Evolutionary conservation across 2,888 invertebrate species (phyloP), one percentile per base, ranked within the genome.

Genomic region (Ctena decussata): DNA sequence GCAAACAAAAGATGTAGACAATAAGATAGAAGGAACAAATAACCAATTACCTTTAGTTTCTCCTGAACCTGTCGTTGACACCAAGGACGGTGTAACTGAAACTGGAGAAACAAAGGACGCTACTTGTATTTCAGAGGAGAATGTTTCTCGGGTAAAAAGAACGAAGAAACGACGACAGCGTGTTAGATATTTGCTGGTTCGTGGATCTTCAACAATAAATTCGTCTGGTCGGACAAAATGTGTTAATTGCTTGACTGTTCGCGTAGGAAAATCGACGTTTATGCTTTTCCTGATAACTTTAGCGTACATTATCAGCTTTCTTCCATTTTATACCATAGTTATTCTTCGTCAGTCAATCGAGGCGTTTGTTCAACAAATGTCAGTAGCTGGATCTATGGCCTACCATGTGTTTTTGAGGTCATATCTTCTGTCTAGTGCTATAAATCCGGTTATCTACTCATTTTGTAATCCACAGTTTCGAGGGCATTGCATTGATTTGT

Each of bases 281-380:
- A 93, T 92, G 92, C 77, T 93, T 2, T 92, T 93, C 80, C 70
- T 91, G 18, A 92, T 93, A 32, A 93, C 93, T 12, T 57, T 93
- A 18, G 89, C 89, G 0, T 93, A 92, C 53, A 89, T 93, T 15
- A 77, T 93, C 35, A 92, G 93, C 75, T 93, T 93, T 53, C 77
- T 92, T 35, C 93, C 93, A n/a, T 93, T 93, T 73, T 91, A 92
- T 44, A 86, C 89, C 32, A 86, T 93, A 24, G 91, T 86, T 2
- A 87, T 93, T 39, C 73, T 91, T n/a, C 82, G 93, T 37, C 88
- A 92, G 12, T 76, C 84, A 18, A 57, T 81, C 77, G 69, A 39
- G n/a, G 35, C 32, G 1, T 88, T 85, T 30, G 76, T 88, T 3
- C 21, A 44, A 18, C 46, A 76, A 5, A 30, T 92, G 65, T 85